These are phyloP conservation scores for Psilopogon haemacephalus DNA, from an alignment of 2,113 vertebrate genomes.

Conservation along the genomic window DNA sequence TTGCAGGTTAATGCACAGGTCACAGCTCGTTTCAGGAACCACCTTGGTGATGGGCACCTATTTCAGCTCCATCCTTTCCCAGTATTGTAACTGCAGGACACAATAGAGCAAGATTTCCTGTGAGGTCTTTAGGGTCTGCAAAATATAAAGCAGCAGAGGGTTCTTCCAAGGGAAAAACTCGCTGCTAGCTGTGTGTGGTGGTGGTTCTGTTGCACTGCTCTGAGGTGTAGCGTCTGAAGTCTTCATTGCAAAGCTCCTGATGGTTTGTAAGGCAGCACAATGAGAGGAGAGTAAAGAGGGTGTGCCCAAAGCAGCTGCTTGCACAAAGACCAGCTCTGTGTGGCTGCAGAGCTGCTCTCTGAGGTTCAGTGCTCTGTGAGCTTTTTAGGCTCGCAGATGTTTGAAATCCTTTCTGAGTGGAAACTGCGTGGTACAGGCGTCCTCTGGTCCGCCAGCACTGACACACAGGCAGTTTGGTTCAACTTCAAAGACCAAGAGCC, in stretches of 20 bases:
- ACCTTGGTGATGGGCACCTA: conserved; percentile 35
- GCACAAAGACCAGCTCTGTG: not conserved
- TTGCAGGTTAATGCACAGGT: not conserved
- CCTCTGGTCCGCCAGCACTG: not conserved
- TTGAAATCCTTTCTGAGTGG: not conserved
- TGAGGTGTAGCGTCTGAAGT: not conserved
- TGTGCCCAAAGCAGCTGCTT: not conserved
- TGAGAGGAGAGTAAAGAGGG: not conserved
- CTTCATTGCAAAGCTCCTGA: not conserved
- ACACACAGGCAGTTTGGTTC: not conserved
- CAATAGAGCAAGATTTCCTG: conserved; percentile 73
- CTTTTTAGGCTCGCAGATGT: not conserved
- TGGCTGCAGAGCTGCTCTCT: not conserved
- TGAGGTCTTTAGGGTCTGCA: not conserved
- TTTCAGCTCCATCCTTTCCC: conserved; percentile 71
- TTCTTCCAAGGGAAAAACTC: conserved; percentile 61
- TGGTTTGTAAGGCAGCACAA: not conserved
- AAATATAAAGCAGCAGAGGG: conserved; percentile 22
- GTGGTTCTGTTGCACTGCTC: not conserved
- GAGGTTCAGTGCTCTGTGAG: not conserved
- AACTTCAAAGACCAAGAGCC: not conserved
- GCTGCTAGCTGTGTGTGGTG: conserved; percentile 10
- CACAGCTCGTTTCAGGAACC: not conserved
- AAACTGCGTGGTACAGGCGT: not conserved
- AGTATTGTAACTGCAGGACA: conserved; percentile 71